phyloP scores from a whole-genome alignment of 2,113 vertebrate genomes.

The Myxocyprinus asiaticus region DNA sequence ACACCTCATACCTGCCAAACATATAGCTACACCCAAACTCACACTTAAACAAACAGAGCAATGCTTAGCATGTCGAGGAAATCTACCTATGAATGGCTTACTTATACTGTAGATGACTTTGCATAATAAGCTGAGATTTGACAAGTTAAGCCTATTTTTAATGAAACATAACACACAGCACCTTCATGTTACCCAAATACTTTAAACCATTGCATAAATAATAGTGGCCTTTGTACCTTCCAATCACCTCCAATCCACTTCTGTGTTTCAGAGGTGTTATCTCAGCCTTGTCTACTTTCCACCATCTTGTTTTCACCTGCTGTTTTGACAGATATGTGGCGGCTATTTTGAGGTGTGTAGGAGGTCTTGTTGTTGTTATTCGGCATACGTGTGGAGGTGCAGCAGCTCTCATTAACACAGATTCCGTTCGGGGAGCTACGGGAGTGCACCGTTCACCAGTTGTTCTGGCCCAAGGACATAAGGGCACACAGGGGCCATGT shows the following conservation, averaged over 20 bases:
- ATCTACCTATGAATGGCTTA: too few species aligned
- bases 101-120: too few species aligned
- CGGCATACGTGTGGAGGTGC: constrained; percentile 55
- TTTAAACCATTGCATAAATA: constrained; percentile 41
- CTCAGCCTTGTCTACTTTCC: neutral
- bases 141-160: too few species aligned
- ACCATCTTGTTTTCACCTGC: constrained; percentile 56
- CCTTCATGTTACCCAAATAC: constrained; percentile 28
- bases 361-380: constrained; percentile 65
- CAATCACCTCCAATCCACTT: neutral
- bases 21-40: too few species aligned
- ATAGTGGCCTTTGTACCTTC: neutral
- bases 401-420: constrained; percentile 62
- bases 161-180: neutral
- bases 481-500: constrained; percentile 17
- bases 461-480: constrained; percentile 19
- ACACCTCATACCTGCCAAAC: too few species aligned
- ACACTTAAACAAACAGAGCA: too few species aligned
- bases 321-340: constrained; percentile 48
- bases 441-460: constrained; percentile 3
- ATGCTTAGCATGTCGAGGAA: too few species aligned
- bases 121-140: too few species aligned
- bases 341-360: constrained; percentile 49
- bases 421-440: constrained; percentile 17
- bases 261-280: neutral